A percentile compares a stretch with the other conserved stretches of the same genome.
phyloP scores from a whole-genome alignment of 2,797 vertebrate genomes.

The Sebastes hopkinsi region DNA sequence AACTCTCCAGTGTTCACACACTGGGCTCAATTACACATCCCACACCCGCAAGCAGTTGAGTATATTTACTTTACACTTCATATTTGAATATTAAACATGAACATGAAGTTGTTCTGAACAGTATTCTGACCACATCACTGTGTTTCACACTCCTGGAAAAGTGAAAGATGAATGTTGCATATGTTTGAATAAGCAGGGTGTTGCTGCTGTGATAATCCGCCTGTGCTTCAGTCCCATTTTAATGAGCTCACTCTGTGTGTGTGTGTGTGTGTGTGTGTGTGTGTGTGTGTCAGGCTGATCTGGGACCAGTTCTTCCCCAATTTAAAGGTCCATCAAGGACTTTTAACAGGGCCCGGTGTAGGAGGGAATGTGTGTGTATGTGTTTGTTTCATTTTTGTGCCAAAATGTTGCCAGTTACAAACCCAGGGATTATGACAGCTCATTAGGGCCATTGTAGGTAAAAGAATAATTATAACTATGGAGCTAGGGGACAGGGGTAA shows the following conservation, averaged over 20 bases:
- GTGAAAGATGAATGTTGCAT: conserved; percentile 34
- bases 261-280: not conserved
- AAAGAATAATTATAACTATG: rapidly evolving
- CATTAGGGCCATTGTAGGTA: not conserved
- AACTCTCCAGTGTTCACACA: not conserved
- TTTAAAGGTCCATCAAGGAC: not conserved
- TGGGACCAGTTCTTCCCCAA: conserved; percentile 4
- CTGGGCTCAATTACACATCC: not conserved
- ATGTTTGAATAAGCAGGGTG: conserved; percentile 5
- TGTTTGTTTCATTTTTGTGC: conserved; percentile 16
- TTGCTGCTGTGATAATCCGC: conserved; percentile 40
- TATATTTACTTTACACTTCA: not conserved
- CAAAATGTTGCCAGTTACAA: conserved; percentile 4
- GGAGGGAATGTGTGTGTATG: not conserved
- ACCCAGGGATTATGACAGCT: not conserved
- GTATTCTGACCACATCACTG: conserved; percentile 69
- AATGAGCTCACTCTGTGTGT: conserved; percentile 13
- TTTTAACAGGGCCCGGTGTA: not conserved
- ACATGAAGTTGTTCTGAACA: conserved; percentile 2
- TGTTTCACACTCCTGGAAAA: conserved; percentile 46
- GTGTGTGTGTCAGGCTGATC: not conserved
- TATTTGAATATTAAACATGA: conserved; percentile 10
- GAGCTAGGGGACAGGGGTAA: too few relatives aligned
- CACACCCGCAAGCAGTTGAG: not conserved
- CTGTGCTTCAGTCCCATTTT: conserved; percentile 27